Evolutionary conservation across 2,113 vertebrate species (phyloP), one percentile per base, ranked within the genome.

Genomic region (Pelodiscus sinensis): DNA sequence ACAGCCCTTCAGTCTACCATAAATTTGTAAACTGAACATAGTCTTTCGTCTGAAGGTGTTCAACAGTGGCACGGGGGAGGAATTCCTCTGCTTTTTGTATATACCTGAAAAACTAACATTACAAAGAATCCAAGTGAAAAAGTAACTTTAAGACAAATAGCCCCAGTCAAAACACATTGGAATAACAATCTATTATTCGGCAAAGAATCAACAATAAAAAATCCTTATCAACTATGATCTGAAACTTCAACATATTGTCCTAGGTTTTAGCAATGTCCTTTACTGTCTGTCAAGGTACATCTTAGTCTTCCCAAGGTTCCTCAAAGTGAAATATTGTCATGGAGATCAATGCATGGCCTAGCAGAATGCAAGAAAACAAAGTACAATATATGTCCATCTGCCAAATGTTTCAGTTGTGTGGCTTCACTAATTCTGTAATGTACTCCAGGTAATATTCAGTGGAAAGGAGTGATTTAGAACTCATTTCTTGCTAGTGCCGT

Each of bases 171-270:
- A 96, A 92, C 16, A 73, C 80, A 89, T 8, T 88, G 95, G 93
- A 95, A 90, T 90, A 94, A 82, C 82, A 83, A 97, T 95, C 62
- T 81, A 86, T 92, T 93, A 95, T 86, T 94, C 88, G 94, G 73
- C 79, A 92, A 97, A 92, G 88, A 88, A 93, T 11, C 91, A 75
- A 79, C 81, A 90, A 85, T 75, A 87, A 85, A 88, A 94, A 62
- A 38, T 51, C 24, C 24, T 78, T 91, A 95, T 94, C 95, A 94
- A 92, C 94, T 94, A 95, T 0, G 0, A 90, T 82, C 65, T 89
- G 91, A 96, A 94, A 82, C 93, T 95, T 92, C 2, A 86, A 89
- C 88, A 81, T 73, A 54, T 60, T 92, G 25, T 62, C 92, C 65
- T n/a, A 16, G 24, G 57, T 3, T 93, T 88, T 58, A 12, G 4